A percentile compares a stretch with the other conserved stretches of the same genome.
These are phyloP conservation scores for Peromyscus polionotus DNA, from an alignment of 2,113 vertebrate species.

Conservation along the genomic window DNA sequence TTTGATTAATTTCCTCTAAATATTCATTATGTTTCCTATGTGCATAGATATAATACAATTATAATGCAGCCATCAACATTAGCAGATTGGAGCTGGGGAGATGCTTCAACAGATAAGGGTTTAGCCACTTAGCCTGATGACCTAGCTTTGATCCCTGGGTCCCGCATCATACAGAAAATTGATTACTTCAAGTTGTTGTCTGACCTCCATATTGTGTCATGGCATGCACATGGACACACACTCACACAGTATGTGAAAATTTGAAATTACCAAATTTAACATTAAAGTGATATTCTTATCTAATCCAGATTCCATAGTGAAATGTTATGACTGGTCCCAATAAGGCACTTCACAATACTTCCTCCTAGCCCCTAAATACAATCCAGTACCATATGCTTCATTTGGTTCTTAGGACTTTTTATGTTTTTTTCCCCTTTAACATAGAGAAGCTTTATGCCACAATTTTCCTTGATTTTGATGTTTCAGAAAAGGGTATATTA, in stretches of 20 bases:
- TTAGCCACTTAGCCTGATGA: background rate
- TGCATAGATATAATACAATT: background rate
- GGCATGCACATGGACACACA: background rate
- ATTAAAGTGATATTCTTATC: background rate
- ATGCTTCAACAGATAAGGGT: background rate
- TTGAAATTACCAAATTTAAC: background rate
- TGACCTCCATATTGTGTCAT: background rate
- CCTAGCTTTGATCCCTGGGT: background rate
- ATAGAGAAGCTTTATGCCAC: background rate
- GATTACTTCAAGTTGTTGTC: background rate
- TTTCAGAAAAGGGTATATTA: background rate
- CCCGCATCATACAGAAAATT: background rate
- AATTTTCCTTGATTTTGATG: background rate
- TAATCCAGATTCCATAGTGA: background rate
- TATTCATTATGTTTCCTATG: background rate
- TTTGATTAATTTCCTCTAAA: background rate
- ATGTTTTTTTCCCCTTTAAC: background rate
- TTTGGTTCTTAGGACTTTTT: background rate
- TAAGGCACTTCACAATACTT: background rate
- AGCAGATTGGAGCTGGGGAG: background rate
- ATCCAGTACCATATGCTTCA: background rate
- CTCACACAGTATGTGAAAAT: background rate
- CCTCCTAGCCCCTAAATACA: background rate
- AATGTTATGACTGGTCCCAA: background rate
- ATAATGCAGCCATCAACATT: background rate